A percentile compares a stretch with the other conserved stretches of the same genome.
phyloP scores from a whole-genome alignment of 92 coral and sea anemone species.

The Epizoanthus stellaris region DNA sequence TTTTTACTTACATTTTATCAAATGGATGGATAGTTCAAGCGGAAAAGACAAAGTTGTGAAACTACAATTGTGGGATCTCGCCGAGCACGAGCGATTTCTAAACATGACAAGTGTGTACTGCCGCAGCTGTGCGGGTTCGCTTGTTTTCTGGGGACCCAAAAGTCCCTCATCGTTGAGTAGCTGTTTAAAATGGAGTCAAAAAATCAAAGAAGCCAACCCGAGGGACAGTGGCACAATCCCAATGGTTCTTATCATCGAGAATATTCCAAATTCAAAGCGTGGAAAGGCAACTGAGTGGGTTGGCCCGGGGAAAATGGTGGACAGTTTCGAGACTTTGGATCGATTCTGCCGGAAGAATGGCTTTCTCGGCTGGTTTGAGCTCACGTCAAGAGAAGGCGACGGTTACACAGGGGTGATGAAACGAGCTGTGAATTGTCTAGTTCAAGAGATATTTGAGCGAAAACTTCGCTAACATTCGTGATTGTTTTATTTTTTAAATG shows the following conservation, averaged over 20 bases:
- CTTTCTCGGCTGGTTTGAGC: constrained; percentile 83
- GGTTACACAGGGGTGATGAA: constrained; percentile 84
- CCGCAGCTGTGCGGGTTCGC: constrained; percentile 85
- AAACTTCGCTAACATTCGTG: constrained; percentile 46
- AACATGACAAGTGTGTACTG: constrained; percentile 87
- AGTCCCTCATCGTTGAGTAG: constrained; percentile 87
- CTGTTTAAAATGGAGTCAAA: constrained; percentile 85
- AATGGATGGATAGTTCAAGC: constrained; percentile 67
- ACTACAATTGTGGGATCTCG: constrained; percentile 93
- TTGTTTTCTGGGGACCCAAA: constrained; percentile 94
- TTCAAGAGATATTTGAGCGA: constrained; percentile 74
- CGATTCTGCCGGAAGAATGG: constrained; percentile 83
- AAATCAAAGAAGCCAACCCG: constrained; percentile 83
- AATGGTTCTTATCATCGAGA: constrained; percentile 86
- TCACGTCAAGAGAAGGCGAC: constrained; percentile 77
- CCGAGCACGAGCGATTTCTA: constrained; percentile 89
- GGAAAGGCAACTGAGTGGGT: constrained; percentile 86
- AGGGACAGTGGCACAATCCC: constrained; percentile 65
- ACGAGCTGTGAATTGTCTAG: constrained; percentile 80
- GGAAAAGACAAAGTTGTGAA: constrained; percentile 71
- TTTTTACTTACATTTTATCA: constrained; percentile 79
- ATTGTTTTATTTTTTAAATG: constrained; percentile 4
- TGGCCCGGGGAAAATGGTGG: constrained; percentile 81
- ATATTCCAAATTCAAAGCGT: constrained; percentile 85
- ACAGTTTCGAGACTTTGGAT: constrained; percentile 71